Base-by-base conservation (phyloP, 2,888 invertebrate genomes). In the Erebia ligea region DNA sequence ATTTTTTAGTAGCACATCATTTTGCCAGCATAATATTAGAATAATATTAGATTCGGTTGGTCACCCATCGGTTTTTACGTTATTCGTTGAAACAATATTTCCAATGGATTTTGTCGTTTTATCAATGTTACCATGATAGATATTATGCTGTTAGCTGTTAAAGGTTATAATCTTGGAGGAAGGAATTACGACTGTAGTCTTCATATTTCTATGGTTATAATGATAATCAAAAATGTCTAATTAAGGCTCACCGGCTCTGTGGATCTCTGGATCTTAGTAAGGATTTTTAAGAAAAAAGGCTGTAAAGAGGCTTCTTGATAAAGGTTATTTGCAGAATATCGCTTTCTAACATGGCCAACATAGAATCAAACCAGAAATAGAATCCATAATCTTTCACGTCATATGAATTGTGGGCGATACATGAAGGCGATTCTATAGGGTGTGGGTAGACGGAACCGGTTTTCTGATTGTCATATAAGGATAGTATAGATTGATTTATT, bases 331-430 rank as follows among this genome's bases (percentile, higher is more conserved):
- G 9, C 19, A 9, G 8, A 10, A 3, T 17, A 54, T 17, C 50
- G 25, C n/a, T 68, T n/a, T 42, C 42, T 65, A 50, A 57, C 25
- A 57, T 45, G 21, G 40, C 10, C 45, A 17, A 59, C n/a, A 40
- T n/a, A 50, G 15, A 50, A n/a, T 19, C 19, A 56, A 50, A 58
- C 58, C 56, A 50, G 56, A 57, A 64, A 70, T 69, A 68, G 67
- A 59, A 64, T 54, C 73, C 63, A 80, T 83, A 80, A 82, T 83
- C 80, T 82, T 72, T 81, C 82, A 82, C 84, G 84, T 81, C 82
- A 83, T 83, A 81, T 75, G 73, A 58, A 61, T 68, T 75, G 89
- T 91, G 84, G 90, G 90, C 81, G 85, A 80, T 34, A 70, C 34
- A 72, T 75, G 86, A 81, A 84, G 89, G 88, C 86, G 87, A 77